Evolutionary conservation across 2,888 invertebrate genomes (phyloP).

Genomic region (Bembecia ichneumoniformis): DNA sequence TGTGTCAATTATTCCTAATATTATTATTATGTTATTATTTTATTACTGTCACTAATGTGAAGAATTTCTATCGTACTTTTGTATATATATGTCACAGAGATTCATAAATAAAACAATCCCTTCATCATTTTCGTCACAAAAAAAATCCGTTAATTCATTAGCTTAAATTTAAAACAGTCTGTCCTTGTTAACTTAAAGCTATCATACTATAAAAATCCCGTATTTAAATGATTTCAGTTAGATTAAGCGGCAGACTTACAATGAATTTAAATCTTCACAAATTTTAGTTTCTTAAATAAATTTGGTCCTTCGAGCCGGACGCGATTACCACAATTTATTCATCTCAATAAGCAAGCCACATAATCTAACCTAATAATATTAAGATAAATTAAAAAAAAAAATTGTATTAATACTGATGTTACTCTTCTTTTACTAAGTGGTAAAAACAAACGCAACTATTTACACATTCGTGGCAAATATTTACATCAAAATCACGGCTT

Average conservation of each 20-base stretch:
- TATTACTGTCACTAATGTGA: no score
- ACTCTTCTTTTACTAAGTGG: slow-evolving; percentile 60
- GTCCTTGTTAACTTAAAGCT: slow-evolving; percentile 44
- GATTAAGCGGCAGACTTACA: slow-evolving; percentile 22
- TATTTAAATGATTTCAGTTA: slow-evolving; percentile 21
- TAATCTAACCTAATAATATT: slow-evolving; percentile 11
- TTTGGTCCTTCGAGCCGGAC: not conserved
- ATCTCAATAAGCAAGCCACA: slow-evolving; percentile 1
- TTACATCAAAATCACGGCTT: not conserved
- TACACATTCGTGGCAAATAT: slow-evolving; percentile 50
- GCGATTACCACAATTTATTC: not conserved
- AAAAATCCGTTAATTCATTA: not conserved
- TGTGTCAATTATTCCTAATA: no score
- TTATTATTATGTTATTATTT: no score
- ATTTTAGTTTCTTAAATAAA: not conserved
- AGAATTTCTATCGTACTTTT: no score
- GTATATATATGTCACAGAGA: not conserved
- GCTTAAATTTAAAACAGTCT: slow-evolving; percentile 37
- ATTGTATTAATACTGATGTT: slow-evolving; percentile 67
- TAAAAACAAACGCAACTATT: slow-evolving; percentile 42
- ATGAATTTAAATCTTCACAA: slow-evolving; percentile 2
- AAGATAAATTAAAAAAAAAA: slow-evolving; percentile 50
- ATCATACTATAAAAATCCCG: slow-evolving; percentile 30
- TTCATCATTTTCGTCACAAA: no score
- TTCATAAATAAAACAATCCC: not conserved